Conservation (phyloP, 1,140 invertebrate genomes). For the Drosophila seguyi region DNA sequence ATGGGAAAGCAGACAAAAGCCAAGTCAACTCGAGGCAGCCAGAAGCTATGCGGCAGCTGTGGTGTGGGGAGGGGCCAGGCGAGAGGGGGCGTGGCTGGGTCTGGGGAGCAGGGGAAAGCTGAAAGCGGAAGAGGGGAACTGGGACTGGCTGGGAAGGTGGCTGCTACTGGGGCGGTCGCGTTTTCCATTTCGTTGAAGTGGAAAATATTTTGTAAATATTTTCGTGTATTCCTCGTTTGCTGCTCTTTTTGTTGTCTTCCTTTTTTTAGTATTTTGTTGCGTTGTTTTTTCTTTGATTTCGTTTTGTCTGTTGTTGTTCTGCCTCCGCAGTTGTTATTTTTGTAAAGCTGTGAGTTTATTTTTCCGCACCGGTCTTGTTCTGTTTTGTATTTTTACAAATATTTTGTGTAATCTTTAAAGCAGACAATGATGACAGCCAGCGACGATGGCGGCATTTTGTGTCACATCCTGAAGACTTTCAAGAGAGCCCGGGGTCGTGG, state of each 20-base stretch:
- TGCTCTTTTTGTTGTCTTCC: slow-evolving; percentile 32
- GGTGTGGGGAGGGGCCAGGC: not conserved
- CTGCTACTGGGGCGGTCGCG: slow-evolving; percentile 76
- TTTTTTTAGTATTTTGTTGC: slow-evolving; percentile 36
- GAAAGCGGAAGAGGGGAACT: not conserved
- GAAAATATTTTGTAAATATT: slow-evolving; percentile 85
- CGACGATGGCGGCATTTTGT: slow-evolving; percentile 83
- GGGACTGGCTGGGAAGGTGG: slow-evolving; percentile 12
- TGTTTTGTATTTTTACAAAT: slow-evolving; percentile 84
- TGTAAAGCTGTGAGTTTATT: slow-evolving; percentile 82
- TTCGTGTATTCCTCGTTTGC: slow-evolving; percentile 60
- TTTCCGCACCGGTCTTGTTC: slow-evolving; percentile 60
- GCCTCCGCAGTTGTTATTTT: slow-evolving; percentile 81
- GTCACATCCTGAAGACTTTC: slow-evolving; percentile 79
- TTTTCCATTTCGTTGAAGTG: slow-evolving; percentile 84
- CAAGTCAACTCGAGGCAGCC: slow-evolving; percentile 72
- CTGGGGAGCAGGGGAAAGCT: not conserved
- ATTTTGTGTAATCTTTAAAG: slow-evolving; percentile 84
- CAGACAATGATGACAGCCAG: slow-evolving; percentile 81
- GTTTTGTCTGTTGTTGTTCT: slow-evolving; percentile 44
- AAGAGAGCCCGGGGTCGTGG: not conserved
- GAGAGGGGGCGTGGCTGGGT: not conserved
- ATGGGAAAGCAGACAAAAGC: slow-evolving; percentile 69
- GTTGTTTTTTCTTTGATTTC: slow-evolving; percentile 65
- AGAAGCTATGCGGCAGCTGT: slow-evolving; percentile 44